Evolutionary conservation across 2,888 invertebrate species (phyloP), one percentile per base, ranked within the genome.

Genomic region (Smittia sp.): DNA sequence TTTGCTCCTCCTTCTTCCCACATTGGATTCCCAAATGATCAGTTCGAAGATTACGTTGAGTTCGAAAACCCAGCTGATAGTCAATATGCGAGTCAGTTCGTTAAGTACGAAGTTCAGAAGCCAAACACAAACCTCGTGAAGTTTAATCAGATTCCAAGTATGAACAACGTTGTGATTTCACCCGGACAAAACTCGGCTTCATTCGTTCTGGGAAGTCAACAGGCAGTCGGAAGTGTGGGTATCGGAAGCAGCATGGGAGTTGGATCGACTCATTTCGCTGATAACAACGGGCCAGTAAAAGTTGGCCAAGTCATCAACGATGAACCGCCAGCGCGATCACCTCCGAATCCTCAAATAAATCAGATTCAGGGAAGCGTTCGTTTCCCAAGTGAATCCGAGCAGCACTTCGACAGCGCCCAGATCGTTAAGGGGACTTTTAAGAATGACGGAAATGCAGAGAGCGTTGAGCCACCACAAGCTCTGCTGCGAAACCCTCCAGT

Each of bases 161-260:
- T 86, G n/a, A 88, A 86, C 76, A 88, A 87, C 75, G 85, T 88
- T 27, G 85, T 86, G 32, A 87, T 88, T 63, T 86, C 87, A 0
- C 87, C 86, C 0, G 86, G 86, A 70, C 88, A 88, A 78, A 85
- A 88, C 74, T 87, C 86, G 0, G 87, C 88, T 0, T 86, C 87
- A 0, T 88, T 88, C 77, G 87, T 89, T 0, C 81, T 88, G 0
- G 88, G 88, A 2, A 86, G 88, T 76, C 85, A 87, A 74, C 88
- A 88, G 77, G 85, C 85, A 74, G 86, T 88, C 0, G 80, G 81
- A n/a, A 75, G 77, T 27, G 83, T 73, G 9, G 73, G 73, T 11
- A 20, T 73, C 24, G 73, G 73, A 2, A 65, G 65, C 41, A 73
- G 73, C 18, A 27, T 73, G 27, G 73, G 73, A n/a, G 65, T 73